phyloP scores from a whole-genome alignment of 2,113 vertebrate genomes.

The Eulemur macaco region DNA sequence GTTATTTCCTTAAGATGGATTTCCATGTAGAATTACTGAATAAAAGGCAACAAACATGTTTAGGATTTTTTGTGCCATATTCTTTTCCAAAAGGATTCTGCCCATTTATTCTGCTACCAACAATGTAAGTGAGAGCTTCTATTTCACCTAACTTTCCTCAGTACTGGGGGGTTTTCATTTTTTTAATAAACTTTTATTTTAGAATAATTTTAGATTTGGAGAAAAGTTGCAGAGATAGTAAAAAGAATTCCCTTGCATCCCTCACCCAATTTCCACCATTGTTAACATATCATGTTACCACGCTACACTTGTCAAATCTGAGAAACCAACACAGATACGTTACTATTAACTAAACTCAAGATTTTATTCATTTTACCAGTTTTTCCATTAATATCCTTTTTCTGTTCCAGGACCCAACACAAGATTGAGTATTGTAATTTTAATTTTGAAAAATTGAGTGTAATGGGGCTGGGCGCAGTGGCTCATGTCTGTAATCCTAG shows the following conservation, averaged over 20 bases:
- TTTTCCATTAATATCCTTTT: neutral
- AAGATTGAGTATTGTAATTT: neutral
- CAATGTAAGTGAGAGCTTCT: neutral
- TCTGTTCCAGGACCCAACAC: neutral
- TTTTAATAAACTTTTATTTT: neutral
- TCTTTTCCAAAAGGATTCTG: neutral
- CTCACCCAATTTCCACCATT: neutral
- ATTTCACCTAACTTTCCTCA: neutral
- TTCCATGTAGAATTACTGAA: neutral
- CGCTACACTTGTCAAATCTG: neutral
- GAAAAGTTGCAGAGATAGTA: neutral
- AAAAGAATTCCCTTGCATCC: neutral
- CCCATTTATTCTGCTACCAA: neutral
- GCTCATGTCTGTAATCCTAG: no score
- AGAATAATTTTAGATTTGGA: neutral
- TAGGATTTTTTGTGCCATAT: neutral
- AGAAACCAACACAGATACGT: neutral
- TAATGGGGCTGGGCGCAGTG: neutral
- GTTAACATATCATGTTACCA: neutral
- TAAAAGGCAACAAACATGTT: neutral
- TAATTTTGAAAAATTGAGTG: slow-evolving; percentile 10
- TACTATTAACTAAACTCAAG: neutral
- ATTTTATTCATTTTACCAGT: neutral
- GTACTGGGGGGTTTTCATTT: neutral
- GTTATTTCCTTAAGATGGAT: neutral